phyloP scores from a whole-genome alignment of 2,113 vertebrate species.

The Rhodinocichla rosea region DNA sequence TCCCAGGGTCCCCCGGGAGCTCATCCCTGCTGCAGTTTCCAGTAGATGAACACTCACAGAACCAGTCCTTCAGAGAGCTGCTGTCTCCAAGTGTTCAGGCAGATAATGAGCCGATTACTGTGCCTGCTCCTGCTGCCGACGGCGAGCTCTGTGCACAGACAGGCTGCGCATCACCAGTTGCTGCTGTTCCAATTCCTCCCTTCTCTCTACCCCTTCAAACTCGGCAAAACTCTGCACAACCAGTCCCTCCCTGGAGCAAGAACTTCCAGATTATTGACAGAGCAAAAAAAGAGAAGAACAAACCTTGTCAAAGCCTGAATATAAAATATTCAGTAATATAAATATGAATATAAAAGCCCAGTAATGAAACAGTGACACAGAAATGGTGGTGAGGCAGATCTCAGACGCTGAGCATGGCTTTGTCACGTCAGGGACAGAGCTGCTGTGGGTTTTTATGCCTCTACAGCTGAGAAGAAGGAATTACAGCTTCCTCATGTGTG shows the following conservation, averaged over 20 bases:
- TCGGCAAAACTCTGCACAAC: not conserved
- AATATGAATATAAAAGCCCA: not conserved
- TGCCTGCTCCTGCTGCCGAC: not conserved
- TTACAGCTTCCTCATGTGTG: not conserved
- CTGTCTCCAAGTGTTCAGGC: not conserved
- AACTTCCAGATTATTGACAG: not conserved
- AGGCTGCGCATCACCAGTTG: not conserved
- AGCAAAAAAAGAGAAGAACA: not conserved
- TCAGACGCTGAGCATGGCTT: not conserved
- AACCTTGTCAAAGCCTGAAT: not conserved
- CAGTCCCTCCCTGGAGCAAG: not conserved
- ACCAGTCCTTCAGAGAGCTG: constrained; percentile 2
- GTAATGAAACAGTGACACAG: not conserved
- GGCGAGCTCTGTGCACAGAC: not conserved
- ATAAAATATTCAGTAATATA: too few species aligned
- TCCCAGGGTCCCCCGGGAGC: not conserved
- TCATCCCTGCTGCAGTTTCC: not conserved
- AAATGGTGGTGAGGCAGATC: not conserved
- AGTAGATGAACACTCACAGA: not conserved
- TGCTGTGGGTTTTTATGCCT: not conserved
- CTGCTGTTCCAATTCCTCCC: not conserved
- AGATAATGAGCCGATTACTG: not conserved
- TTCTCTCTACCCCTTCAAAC: not conserved
- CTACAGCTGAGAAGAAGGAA: not conserved
- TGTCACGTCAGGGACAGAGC: not conserved